Evolutionary conservation across 2,888 invertebrate species (phyloP).

Genomic region (Frankliniella fusca): DNA sequence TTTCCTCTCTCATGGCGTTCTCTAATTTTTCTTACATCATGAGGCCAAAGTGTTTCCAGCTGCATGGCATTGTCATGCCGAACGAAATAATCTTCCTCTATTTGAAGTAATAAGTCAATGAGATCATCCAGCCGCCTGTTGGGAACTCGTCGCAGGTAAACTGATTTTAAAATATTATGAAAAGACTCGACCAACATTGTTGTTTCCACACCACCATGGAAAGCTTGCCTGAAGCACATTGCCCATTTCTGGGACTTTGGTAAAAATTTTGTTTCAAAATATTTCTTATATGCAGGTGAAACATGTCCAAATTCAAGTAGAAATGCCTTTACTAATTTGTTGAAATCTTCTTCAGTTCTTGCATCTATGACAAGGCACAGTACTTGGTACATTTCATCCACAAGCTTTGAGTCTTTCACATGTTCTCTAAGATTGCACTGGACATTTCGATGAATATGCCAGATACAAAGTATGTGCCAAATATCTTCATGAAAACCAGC

Average conservation of each 20-base stretch:
- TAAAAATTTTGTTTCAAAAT: not conserved
- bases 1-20: not conserved
- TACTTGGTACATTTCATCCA: not conserved
- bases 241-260: not conserved
- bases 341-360: too few relatives aligned
- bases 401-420: not conserved
- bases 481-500: not conserved
- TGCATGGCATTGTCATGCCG: too few relatives aligned
- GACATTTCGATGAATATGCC: not conserved
- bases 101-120: too few relatives aligned
- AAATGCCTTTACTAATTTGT: not conserved
- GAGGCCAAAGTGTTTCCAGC: not conserved
- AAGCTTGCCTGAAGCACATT: not conserved
- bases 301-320: not conserved
- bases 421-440: not conserved
- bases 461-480: not conserved
- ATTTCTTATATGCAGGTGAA: not conserved
- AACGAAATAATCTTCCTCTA: too few relatives aligned
- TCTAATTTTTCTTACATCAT: not conserved
- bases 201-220: not conserved
- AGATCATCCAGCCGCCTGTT: not conserved
- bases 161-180: not conserved
- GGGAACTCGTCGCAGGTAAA: not conserved
- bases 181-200: not conserved
- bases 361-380: not conserved